Percentiles rank a stretch among this genome's conserved stretches.
phyloP scores from a whole-genome alignment of 2,113 vertebrate genomes.

The Etia nguti region DNA sequence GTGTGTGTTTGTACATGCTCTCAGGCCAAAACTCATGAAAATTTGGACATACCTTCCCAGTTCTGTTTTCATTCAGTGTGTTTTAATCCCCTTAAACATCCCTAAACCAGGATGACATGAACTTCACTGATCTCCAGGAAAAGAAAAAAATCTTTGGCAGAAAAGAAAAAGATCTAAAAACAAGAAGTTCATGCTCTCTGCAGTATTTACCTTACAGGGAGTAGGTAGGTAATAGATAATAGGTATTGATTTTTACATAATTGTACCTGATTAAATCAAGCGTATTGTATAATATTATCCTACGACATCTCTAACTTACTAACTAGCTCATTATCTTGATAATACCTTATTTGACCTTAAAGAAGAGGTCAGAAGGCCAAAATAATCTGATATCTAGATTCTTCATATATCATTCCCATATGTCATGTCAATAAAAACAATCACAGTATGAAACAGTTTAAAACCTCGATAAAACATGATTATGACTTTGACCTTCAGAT shows the following conservation, averaged over 20 bases:
- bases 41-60: background rate
- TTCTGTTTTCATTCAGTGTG: background rate
- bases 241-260: background rate
- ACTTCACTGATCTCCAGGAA: background rate
- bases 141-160: background rate
- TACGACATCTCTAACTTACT: background rate
- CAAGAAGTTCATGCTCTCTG: background rate
- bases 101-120: background rate
- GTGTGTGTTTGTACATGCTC: background rate
- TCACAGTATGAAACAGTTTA: background rate
- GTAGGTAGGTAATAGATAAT: background rate
- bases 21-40: background rate
- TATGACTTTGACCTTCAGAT: background rate
- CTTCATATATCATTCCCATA: background rate
- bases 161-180: background rate
- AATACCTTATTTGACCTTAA: background rate
- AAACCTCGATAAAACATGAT: background rate
- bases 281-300: background rate
- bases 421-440: background rate
- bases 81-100: background rate
- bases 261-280: background rate
- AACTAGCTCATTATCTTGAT: background rate
- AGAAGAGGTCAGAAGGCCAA: background rate
- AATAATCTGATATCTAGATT: background rate
- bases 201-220: background rate